Base-by-base conservation (phyloP, 1,140 invertebrate genomes). In the Diabrotica virgifera region DNA sequence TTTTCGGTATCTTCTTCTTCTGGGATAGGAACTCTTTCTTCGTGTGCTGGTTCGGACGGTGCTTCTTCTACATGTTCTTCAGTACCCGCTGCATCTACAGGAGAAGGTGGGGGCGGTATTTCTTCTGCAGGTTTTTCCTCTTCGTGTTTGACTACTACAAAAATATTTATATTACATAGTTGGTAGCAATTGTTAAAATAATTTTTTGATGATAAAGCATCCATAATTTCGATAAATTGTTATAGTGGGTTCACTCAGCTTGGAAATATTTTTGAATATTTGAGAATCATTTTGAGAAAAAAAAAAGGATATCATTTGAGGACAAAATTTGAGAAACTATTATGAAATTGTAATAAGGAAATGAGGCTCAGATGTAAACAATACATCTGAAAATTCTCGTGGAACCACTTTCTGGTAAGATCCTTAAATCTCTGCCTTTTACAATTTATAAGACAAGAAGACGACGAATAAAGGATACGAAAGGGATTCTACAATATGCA, bases 61-160 rank as follows among this genome's bases (percentile, higher is more conserved):
- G 40, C 40, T 46, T 46, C 40, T 46, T 10, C 40, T 46, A 11
- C 54, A 52, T 58, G 53, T 55, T 52, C 60, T 51, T 59, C 60
- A 59, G 24, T 51, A 37, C 14, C 12, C 40, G 8, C 9, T 36
- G 5, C 54, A 10, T 71, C 67, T 5, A 59, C 59, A 9, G 64
- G 63, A 54, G 40, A 58, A 35, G 67, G 67, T 14, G 67, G 67
- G 52, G 64, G 67, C 12, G 67, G 67, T 4, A 63, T 50, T 60
- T 69, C 67, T 56, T 68, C 62, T 14, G 36, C 36, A 24, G 38
- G 9, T 56, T 59, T 59, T 5, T 13, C 35, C 36, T 56, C 36
- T 46, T 64, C 9, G 8, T 52, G n/a, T 52, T 64, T 51, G 11
- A 11, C 55, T 9, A 35, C 40, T 12, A 24, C 37, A 12, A 10